phyloP scores from a whole-genome alignment of 2,113 vertebrate species.

The Pleuronectes platessa region DNA sequence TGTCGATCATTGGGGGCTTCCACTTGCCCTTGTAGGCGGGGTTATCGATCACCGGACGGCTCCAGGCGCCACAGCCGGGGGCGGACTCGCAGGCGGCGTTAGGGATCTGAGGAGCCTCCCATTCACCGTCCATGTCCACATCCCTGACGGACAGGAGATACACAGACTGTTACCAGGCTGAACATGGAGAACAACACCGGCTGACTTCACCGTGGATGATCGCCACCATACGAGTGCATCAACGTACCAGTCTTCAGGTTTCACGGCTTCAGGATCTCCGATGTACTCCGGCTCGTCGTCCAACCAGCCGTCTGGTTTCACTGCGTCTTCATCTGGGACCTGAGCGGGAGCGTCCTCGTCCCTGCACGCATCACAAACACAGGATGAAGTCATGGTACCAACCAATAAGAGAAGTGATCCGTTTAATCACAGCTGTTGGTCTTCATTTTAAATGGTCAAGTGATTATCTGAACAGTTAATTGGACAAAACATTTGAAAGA shows the following conservation, averaged over 20 bases:
- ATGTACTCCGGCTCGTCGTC: slow-evolving; percentile 95
- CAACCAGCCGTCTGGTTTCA: slow-evolving; percentile 97
- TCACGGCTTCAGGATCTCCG: slow-evolving; percentile 93
- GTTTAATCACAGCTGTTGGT: no score
- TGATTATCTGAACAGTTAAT: not conserved
- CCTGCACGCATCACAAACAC: slow-evolving; percentile 75
- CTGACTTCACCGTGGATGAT: no score
- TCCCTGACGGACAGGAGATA: slow-evolving; percentile 82
- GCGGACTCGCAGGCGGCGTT: slow-evolving; percentile 93
- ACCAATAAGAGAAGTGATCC: no score
- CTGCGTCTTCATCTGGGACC: slow-evolving; percentile 90
- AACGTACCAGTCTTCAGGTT: slow-evolving; percentile 93
- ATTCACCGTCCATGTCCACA: slow-evolving; percentile 99
- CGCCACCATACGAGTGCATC: no score
- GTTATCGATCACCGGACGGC: slow-evolving; percentile 93
- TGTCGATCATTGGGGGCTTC: slow-evolving; percentile 98
- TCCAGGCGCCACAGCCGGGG: slow-evolving; percentile 94
- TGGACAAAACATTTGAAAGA: not conserved
- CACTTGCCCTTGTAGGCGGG: slow-evolving; percentile 98
- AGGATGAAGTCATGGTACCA: not conserved
- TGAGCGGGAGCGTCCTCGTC: slow-evolving; percentile 97
- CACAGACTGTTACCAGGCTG: not conserved
- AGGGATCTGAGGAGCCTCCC: slow-evolving; percentile 96
- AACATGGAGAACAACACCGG: not conserved
- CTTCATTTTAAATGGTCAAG: no score